Evolutionary conservation across 2,113 vertebrate genomes (phyloP).

Genomic region (Limanda limanda): DNA sequence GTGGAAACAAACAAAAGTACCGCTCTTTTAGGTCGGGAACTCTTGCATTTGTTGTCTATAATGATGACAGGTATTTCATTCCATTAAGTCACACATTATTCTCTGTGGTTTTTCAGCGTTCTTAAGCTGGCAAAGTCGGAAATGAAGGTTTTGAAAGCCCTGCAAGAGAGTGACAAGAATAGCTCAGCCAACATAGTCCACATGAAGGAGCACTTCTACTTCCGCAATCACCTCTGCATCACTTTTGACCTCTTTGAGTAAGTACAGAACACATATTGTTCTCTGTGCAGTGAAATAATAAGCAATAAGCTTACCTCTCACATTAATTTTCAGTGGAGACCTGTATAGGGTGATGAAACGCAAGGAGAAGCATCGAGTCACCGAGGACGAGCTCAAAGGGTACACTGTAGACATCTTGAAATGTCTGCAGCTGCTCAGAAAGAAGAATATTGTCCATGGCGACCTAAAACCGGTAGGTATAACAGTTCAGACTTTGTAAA

Average conservation of each 20-base stretch:
- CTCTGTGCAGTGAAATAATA: neutral
- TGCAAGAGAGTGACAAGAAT: constrained; percentile 11
- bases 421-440: neutral
- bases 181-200: constrained; percentile 14
- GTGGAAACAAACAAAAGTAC: no score
- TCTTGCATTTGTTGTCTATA: no score
- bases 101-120: constrained; percentile 4
- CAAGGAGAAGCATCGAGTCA: neutral
- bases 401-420: neutral
- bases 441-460: neutral
- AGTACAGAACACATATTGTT: neutral
- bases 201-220: constrained; percentile 22
- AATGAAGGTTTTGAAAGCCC: constrained; percentile 2
- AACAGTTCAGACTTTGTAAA: neutral
- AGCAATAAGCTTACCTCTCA: neutral
- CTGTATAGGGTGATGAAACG: neutral
- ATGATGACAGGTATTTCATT: neutral
- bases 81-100: neutral
- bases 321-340: neutral
- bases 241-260: constrained; percentile 20
- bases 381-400: neutral
- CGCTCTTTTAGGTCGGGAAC: no score
- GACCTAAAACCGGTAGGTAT: neutral
- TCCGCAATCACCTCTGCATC: constrained; percentile 30
- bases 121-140: neutral